Conservation (phyloP, 2,797 vertebrate genomes). For the Lophius americanus region DNA sequence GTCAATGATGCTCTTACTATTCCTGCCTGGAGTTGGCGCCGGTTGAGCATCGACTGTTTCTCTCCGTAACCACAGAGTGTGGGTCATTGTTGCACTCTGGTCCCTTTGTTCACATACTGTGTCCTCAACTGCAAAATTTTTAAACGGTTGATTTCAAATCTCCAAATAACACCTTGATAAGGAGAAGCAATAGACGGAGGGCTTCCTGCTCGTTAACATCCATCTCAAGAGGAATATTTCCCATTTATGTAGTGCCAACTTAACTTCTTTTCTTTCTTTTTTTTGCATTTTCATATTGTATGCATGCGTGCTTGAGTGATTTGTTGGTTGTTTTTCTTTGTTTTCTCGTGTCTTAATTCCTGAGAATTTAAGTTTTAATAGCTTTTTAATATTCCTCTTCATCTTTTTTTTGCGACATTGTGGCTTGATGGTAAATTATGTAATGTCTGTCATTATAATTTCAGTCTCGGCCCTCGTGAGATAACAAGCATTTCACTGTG, state of each 20-base stretch:
- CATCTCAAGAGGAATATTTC: constrained; percentile 40
- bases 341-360: constrained; percentile 61
- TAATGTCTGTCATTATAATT: constrained; percentile 39
- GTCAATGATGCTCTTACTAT: background rate
- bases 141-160: constrained; percentile 51
- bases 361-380: constrained; percentile 53
- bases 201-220: constrained; percentile 46
- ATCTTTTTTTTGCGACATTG: constrained; percentile 46
- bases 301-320: constrained; percentile 39
- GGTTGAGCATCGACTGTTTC: background rate
- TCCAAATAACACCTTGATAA: constrained; percentile 40
- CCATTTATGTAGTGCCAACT: constrained; percentile 75
- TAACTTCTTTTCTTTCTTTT: background rate
- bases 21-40: constrained; percentile 2
- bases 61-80: too few relatives aligned
- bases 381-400: constrained; percentile 54
- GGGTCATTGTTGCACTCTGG: constrained; percentile 8
- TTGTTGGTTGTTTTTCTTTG: constrained; percentile 14
- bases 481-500: constrained; percentile 62
- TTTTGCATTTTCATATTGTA: constrained; percentile 51
- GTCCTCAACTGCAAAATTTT: constrained; percentile 15
- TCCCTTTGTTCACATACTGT: constrained; percentile 28
- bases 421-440: constrained; percentile 29
- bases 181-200: constrained; percentile 24
- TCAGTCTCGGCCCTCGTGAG: constrained; percentile 33